phyloP scores from a whole-genome alignment of 2,797 vertebrate species.

The Hylomyscus alleni region DNA sequence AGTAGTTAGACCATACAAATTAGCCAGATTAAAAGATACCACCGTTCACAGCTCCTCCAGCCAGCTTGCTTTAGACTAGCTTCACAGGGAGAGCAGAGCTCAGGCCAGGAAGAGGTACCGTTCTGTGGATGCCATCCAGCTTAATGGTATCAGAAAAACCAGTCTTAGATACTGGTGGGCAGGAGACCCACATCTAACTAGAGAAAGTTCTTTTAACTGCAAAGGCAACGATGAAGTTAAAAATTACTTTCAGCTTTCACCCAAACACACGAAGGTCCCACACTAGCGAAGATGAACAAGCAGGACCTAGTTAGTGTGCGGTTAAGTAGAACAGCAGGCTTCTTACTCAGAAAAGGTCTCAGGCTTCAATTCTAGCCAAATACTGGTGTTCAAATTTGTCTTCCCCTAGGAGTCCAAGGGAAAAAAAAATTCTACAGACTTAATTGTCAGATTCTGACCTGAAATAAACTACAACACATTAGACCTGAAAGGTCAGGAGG shows the following conservation, averaged over 20 bases:
- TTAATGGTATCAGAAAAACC: neutral
- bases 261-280: constrained; percentile 39
- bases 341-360: constrained; percentile 15
- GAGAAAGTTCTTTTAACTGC: constrained; percentile 18
- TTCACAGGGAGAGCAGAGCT: neutral
- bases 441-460: constrained; percentile 58
- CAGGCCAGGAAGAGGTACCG: neutral
- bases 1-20: constrained; percentile 50
- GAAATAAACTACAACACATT: constrained; percentile 46
- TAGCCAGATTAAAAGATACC: neutral
- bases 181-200: neutral
- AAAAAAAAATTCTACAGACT: constrained; percentile 68
- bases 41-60: neutral
- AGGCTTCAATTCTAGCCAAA: constrained; percentile 45
- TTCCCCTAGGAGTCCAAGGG: constrained; percentile 45
- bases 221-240: constrained; percentile 51
- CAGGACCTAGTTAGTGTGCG: neutral
- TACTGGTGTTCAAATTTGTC: constrained; percentile 54
- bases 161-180: neutral
- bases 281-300: neutral
- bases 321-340: constrained; percentile 35
- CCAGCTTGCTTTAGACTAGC: neutral
- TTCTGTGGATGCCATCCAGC: constrained; percentile 4
- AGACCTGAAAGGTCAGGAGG: constrained; percentile 33
- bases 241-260: constrained; percentile 25